phyloP scores from a whole-genome alignment of 2,797 vertebrate genomes.

The Chaenodraco wilsoni region DNA sequence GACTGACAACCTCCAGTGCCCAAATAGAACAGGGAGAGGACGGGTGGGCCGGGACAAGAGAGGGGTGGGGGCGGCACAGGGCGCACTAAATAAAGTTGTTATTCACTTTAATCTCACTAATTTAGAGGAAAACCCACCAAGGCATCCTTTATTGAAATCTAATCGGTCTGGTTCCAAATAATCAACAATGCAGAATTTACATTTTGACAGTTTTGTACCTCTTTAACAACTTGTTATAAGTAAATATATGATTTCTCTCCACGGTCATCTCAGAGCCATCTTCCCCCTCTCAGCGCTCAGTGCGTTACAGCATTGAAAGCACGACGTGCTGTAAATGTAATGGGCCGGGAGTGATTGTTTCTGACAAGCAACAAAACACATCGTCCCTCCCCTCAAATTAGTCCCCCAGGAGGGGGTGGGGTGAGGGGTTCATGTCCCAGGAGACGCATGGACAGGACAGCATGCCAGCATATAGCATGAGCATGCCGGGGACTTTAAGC shows the following conservation, averaged over 20 bases:
- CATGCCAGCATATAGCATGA: slow-evolving; percentile 62
- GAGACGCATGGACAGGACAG: slow-evolving; percentile 70
- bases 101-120: slow-evolving; percentile 67
- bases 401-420: slow-evolving; percentile 93
- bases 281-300: slow-evolving; percentile 89
- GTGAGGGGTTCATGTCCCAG: slow-evolving; percentile 93
- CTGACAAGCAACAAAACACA: slow-evolving; percentile 99
- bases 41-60: slow-evolving; percentile 74
- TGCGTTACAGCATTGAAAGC: slow-evolving; percentile 97
- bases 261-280: slow-evolving; percentile 85
- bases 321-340: slow-evolving; percentile 99
- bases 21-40: slow-evolving; percentile 79
- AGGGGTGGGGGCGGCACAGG: slow-evolving; percentile 56
- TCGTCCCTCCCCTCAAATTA: slow-evolving; percentile 99
- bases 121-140: slow-evolving; percentile 16
- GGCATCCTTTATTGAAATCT: slow-evolving; percentile 2
- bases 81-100: slow-evolving; percentile 79
- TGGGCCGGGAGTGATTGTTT: slow-evolving; percentile 98
- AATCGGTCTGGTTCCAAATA: slow-evolving; percentile 17
- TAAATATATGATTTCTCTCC: slow-evolving; percentile 90
- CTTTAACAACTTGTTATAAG: slow-evolving; percentile 89
- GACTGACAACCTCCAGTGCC: slow-evolving; percentile 85
- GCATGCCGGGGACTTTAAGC: slow-evolving; percentile 43
- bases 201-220: slow-evolving; percentile 76
- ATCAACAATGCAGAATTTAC: slow-evolving; percentile 27